Evolutionary conservation across 1,140 invertebrate genomes (phyloP), one percentile per base, ranked within the genome.

Genomic region (Caenorhabditis remanei): DNA sequence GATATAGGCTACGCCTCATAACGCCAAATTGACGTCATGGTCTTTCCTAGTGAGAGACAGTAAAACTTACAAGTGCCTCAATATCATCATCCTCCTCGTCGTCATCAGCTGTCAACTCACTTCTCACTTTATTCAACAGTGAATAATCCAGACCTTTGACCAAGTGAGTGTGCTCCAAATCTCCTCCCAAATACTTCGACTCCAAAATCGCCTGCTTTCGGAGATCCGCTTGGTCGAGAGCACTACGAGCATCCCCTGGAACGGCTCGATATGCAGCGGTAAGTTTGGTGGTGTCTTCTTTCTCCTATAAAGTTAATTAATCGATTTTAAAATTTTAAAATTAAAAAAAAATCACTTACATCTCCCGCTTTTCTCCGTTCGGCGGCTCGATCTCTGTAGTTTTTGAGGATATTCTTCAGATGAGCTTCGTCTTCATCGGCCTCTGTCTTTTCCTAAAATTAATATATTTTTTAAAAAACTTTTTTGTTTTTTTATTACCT

Each of bases 91-190:
- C 95, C 24, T 96, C 95, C 90, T 97, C 96, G 91, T 96, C 95
- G 92, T 97, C 96, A 50, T 95, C 94, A 91, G 96, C 96, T 87
- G 94, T 94, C 88, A 97, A 96, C 93, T 97, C 96, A 90, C 95
- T 96, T 90, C 92, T 91, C 7, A 95, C 94, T 94, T 99, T 99
- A 93, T 99, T 97, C 71, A 99, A 93, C n/a, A 99, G 93, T 9
- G 98, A 98, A 94, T 98, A 99, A 95, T 99, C 98, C 13, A 99
- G 94, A 93, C 98, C 98, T 94, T 99, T 99, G 83, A 99, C 98
- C 94, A 99, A 98, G 94, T 99, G 98, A 93, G 98, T 99, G 92
- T 99, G 98, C 90, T 99, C 97, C 96, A 99, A 99, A 93, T 99
- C 98, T 95, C 98, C 98, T 93, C 98, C 98, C 94, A 99, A 96